Base-by-base conservation (phyloP, 1,140 invertebrate species). In the Aphelinus certus region DNA sequence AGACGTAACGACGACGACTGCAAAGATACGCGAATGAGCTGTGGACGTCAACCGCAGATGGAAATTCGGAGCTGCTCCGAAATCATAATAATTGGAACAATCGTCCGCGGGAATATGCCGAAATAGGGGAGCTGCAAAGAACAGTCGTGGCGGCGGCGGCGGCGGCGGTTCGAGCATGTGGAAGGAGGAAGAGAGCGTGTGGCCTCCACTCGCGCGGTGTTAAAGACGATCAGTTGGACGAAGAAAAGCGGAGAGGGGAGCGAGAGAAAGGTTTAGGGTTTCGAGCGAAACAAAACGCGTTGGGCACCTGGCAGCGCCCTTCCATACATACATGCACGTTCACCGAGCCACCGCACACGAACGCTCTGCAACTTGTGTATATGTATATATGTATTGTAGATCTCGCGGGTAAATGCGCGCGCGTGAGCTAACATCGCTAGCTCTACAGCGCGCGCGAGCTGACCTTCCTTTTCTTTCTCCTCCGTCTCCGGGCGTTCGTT, bases 201-300 rank as follows among this genome's bases (percentile, higher is more conserved):
- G 42, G 66, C 55, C 43, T 64, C 74, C 55, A 60, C 60, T 26
- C 26, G 26, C 26, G 43, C 48, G 49, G 62, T 48, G 10, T 46
- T 57, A 72, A 72, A 67, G n/a, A 70, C 49, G 62, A 77, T 60
- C 71, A 10, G 49, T 64, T 49, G 49, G 42, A 72, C 1, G 1
- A 48, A 76, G 69, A 61, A 57, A 65, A 48, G 69, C 1, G 56
- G 45, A 57, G 9, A 75, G 55, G 56, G 63, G 43, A 58, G 51
- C 26, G 1, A 69, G 60, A 70, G 69, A 76, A 79, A 75, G 66
- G 74, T 73, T 73, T 78, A 71, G 67, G 66, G 70, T 73, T 73
- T 56, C 71, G 48, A 62, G 66, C 42, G 63, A 73, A 73, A 73
- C 46, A 66, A 73, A 73, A 72, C 62, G 46, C 53, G 53, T 26